These are phyloP conservation scores for Verasper variegatus DNA, from an alignment of 2,113 vertebrate species.

Conservation along the genomic window DNA sequence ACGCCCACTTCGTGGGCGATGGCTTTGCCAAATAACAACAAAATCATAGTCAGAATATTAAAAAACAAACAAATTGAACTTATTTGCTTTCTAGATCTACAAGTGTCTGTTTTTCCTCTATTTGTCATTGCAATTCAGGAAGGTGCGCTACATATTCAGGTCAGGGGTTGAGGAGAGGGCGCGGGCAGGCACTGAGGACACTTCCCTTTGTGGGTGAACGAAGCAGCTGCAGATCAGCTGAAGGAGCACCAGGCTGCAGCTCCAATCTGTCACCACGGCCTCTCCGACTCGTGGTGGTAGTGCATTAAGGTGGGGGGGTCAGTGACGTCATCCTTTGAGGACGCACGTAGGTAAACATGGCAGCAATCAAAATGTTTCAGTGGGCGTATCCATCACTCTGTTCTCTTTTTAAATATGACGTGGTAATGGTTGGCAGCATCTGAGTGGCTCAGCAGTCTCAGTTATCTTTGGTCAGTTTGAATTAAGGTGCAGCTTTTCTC, in stretches of 20 bases:
- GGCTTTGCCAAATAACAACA: conserved; percentile 46
- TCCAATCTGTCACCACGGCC: conserved; percentile 2
- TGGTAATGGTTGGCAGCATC: conserved; percentile 56
- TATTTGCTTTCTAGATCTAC: conserved; percentile 72
- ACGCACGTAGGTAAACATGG: conserved; percentile 26
- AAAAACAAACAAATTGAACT: conserved; percentile 24
- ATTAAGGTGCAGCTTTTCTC: conserved; percentile 74
- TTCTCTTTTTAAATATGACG: background rate
- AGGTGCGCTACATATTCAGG: conserved; percentile 74
- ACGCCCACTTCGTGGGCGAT: conserved; percentile 53
- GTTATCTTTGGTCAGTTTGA: conserved; percentile 74
- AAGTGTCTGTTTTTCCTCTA: conserved; percentile 48
- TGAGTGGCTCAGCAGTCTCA: conserved; percentile 49
- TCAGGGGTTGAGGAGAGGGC: conserved; percentile 63
- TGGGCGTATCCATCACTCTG: background rate
- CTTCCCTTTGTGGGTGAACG: conserved; percentile 44
- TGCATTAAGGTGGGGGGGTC: conserved; percentile 35
- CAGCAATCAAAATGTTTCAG: conserved; percentile 20
- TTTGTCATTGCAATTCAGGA: conserved; percentile 65
- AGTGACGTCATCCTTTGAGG: background rate
- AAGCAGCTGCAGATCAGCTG: conserved; percentile 36
- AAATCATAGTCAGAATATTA: conserved; percentile 17
- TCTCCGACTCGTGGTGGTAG: conserved; percentile 11
- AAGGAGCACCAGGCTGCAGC: conserved; percentile 50
- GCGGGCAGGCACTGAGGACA: conserved; percentile 45